Percentiles rank a stretch among this genome's conserved stretches.
phyloP scores from a whole-genome alignment of 2,113 vertebrate species.

The Synchiropus splendidus region DNA sequence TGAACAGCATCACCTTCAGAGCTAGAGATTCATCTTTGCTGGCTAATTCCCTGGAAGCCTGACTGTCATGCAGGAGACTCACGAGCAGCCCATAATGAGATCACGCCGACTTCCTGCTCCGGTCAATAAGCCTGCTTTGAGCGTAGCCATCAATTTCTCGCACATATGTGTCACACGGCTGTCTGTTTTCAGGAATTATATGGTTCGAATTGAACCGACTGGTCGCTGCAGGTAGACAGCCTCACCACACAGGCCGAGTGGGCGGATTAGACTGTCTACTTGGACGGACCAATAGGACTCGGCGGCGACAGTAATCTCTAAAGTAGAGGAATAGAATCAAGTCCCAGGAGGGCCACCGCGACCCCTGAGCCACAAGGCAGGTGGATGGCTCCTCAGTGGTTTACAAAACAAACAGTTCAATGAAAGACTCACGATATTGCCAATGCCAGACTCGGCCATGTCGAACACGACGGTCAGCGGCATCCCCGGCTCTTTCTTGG shows the following conservation, averaged over 20 bases:
- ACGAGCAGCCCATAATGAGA: slow-evolving; percentile 37
- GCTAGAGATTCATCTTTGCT: slow-evolving; percentile 1
- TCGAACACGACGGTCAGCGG: slow-evolving; percentile 92
- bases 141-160: no score
- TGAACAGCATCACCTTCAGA: background rate
- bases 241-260: slow-evolving; percentile 18
- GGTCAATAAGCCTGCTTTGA: slow-evolving; percentile 12
- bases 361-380: slow-evolving; percentile 6
- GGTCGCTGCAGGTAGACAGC: no score
- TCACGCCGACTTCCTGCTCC: slow-evolving; percentile 25
- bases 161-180: no score
- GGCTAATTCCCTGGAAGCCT: slow-evolving; percentile 27
- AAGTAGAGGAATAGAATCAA: slow-evolving; percentile 47
- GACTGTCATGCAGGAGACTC: slow-evolving; percentile 42
- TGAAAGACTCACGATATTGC: slow-evolving; percentile 84
- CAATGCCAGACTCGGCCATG: slow-evolving; percentile 86
- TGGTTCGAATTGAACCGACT: no score
- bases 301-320: slow-evolving; percentile 62
- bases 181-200: no score
- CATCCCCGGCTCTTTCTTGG: slow-evolving; percentile 87
- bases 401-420: no score
- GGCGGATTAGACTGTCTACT: slow-evolving; percentile 49
- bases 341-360: slow-evolving; percentile 22
- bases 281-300: slow-evolving; percentile 58
- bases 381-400: slow-evolving; percentile 7